These are phyloP conservation scores for Diploscapter pachys DNA, from an alignment of 1,140 invertebrate species.

Conservation along the genomic window DNA sequence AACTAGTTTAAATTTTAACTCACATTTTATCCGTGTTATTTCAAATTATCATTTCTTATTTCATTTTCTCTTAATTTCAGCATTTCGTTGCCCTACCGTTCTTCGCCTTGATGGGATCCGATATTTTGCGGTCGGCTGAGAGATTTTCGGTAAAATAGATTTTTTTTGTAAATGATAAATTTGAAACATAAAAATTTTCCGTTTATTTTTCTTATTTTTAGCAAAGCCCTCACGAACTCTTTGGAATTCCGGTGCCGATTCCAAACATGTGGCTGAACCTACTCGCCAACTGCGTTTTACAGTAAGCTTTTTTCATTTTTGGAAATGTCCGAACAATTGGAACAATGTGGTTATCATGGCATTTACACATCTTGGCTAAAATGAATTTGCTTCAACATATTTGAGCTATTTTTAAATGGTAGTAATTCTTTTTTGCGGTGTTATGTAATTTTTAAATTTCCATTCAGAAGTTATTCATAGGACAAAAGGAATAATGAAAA, in stretches of 20 bases:
- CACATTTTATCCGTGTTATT: no score
- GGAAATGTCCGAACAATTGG: no score
- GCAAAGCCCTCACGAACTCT: conserved; percentile 59
- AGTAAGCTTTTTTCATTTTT: conserved; percentile 66
- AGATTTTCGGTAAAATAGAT: conserved; percentile 61
- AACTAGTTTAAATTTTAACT: no score
- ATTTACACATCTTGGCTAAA: no score
- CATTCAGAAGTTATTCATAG: no score
- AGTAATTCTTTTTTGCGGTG: no score
- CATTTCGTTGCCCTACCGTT: conserved; percentile 82
- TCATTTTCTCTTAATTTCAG: conserved; percentile 47
- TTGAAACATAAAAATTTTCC: no score
- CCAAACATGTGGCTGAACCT: conserved; percentile 78
- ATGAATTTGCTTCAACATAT: no score
- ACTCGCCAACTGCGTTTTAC: conserved; percentile 80
- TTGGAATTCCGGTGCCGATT: conserved; percentile 62
- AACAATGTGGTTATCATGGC: no score
- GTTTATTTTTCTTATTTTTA: conserved; percentile 46
- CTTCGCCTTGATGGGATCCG: conserved; percentile 73
- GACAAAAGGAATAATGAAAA: no score
- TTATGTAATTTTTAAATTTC: no score
- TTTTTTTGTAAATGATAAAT: conserved; percentile 42
- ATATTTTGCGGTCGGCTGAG: conserved; percentile 71
- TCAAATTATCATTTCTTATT: background rate
- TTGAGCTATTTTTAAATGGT: no score